Evolutionary conservation across 2,113 vertebrate species (phyloP), one percentile per base, ranked within the genome.

Genomic region (Ammodytes dubius): DNA sequence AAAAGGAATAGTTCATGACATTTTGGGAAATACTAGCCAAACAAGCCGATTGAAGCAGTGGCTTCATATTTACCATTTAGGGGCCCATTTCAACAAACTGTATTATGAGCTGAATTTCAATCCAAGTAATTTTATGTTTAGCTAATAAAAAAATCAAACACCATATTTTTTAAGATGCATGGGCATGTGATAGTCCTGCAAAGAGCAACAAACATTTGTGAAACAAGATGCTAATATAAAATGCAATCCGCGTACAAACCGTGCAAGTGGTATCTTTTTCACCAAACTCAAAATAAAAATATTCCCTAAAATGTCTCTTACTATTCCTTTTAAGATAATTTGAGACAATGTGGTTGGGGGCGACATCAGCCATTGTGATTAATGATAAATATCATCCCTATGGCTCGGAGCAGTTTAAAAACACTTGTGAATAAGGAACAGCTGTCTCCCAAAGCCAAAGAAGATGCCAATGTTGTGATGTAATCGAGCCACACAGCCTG

Each of bases 371-470:
- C 17, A 50, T 14, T 63, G n/a, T 45, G 19, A 59, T 68, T 81
- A 40, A 27, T 42, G 12, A 10, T 4, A 64, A 15, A 68, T 57
- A 7, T 58, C 15, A 35, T 35, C 43, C 43, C 37, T 43, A 19
- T 49, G 56, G 7, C 27, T n/a, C 43, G 49, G 15, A 43, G 39
- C 46, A 66, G 53, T 70, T 80, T 10, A 39, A 53, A 67, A 82
- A 43, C 39, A 68, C 47, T 56, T 63, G 53, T 68, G 15, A 72
- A 71, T 70, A 73, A 27, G 52, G 17, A 70, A 57, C 63, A 76
- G 43, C 19, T 50, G 59, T 74, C 49, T 78, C 49, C 73, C 19
- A 73, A 60, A 78, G 70, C 43, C 14, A 73, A 65, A 75, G 40
- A 65, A 60, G 8, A 72, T 42, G 61, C 46, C 5, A 12, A 66